Base-by-base conservation (phyloP, 92 coral and sea anemone species). In the Zoanthus sansibaricus region DNA sequence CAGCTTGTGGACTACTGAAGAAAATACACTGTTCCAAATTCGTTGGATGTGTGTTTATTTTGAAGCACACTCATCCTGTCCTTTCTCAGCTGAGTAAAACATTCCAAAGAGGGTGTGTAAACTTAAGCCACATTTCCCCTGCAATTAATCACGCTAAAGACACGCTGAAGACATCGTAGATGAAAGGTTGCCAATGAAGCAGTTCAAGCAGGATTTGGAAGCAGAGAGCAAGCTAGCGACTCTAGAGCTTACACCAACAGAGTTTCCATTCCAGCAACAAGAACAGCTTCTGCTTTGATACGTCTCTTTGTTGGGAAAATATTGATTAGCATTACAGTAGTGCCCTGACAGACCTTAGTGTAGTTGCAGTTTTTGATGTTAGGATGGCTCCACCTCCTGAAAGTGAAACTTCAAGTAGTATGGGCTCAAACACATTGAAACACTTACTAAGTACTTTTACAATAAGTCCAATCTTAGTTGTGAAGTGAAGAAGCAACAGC, bases 111-210 rank as follows among this genome's bases (percentile, higher is more conserved):
- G 89, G 85, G 18, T 48, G 31, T 78, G 85, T 87, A 66, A 87
- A 47, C 89, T 87, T 87, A 42, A 47, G 89, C 85, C 89, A 87
- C 56, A 87, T 87, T 87, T 84, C 21, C 67, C 89, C 85, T 67
- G 77, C 89, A 66, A 68, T 77, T 69, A 78, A 67, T 25, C 78
- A 87, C 42, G 42, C 42, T 37, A 37, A 37, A 2, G 42, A 37
- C 42, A 78, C 77, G 72, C 79, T 87, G 42, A 77, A 69, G 31
- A 69, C 18, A 78, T 78, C 69, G 66, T 78, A 42, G 69, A 78
- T 78, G 84, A 86, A 15, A 84, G 77, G 51, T 17, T 9, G 14
- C 78, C 79, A 15, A 44, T 86, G 64, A 83, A 83, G 16, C 67
- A 84, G 58, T 79, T 84, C 71, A 45, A 72, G 79, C 79, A 84